These are phyloP conservation scores for Poeciliopsis infans DNA, from an alignment of 2,797 vertebrate genomes.

Conservation along the genomic window DNA sequence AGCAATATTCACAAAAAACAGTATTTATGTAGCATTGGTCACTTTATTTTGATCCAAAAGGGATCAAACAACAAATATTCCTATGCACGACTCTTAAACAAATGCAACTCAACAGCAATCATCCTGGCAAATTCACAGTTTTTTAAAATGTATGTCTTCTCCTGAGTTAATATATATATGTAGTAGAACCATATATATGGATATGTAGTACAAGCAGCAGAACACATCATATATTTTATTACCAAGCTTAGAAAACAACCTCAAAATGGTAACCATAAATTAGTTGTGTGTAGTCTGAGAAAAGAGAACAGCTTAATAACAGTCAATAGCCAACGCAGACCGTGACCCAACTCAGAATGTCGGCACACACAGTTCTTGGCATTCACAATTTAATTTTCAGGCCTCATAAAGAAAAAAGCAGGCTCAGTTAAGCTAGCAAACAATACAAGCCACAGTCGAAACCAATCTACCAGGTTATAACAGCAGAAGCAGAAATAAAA, in stretches of 20 bases:
- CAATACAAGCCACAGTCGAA: background rate
- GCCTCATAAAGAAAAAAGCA: background rate
- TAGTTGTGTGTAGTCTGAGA: background rate
- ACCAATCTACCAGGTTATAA: background rate
- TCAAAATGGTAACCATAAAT: conserved; percentile 61
- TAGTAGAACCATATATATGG: background rate
- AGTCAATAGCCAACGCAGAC: background rate
- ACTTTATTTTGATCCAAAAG: conserved; percentile 66
- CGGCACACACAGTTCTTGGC: background rate
- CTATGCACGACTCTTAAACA: conserved; percentile 73
- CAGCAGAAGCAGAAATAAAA: background rate
- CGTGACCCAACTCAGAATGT: background rate
- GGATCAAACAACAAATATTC: conserved; percentile 60
- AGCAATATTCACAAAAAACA: conserved; percentile 47
- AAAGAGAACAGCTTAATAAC: background rate
- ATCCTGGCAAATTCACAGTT: conserved; percentile 40
- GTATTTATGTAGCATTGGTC: conserved; percentile 36
- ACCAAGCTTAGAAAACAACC: conserved; percentile 37
- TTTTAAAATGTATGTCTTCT: conserved; percentile 53
- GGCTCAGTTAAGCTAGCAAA: background rate
- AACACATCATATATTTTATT: conserved; percentile 35
- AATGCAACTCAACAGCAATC: conserved; percentile 62
- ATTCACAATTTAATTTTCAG: background rate
- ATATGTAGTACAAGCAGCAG: conserved; percentile 40
- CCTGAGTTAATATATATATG: conserved; percentile 64